Evolutionary conservation across 23 tunicate species (phyloP).

Genomic region (Botrylloides violaceus): DNA sequence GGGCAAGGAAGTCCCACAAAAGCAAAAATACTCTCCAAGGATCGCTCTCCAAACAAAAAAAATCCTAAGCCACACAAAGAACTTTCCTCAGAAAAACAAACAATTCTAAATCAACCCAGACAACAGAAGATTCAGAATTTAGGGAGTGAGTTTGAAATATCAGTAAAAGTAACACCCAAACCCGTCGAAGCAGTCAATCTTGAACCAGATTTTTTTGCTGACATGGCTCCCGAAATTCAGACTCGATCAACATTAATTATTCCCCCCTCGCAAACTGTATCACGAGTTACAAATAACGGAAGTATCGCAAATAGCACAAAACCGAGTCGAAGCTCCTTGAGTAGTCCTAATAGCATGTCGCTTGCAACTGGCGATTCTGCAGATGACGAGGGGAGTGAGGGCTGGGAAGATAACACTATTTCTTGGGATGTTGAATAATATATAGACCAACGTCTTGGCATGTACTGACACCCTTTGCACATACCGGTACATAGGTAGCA

Average conservation of each 20-base stretch:
- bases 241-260: not conserved
- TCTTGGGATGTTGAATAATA: slow-evolving; percentile 25
- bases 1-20: not conserved
- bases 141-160: slow-evolving; percentile 62
- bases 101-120: not conserved
- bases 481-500: too few species aligned
- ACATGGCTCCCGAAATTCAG: slow-evolving; percentile 52
- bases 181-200: not conserved
- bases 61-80: not conserved
- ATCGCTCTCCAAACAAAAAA: not conserved
- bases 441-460: too few species aligned
- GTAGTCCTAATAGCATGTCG: slow-evolving; percentile 20
- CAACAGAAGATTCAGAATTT: not conserved
- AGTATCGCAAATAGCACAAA: not conserved
- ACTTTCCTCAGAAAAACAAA: not conserved
- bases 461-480: too few species aligned
- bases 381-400: slow-evolving; percentile 13
- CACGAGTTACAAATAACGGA: not conserved
- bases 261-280: not conserved
- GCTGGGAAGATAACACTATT: slow-evolving; percentile 10
- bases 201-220: slow-evolving; percentile 57
- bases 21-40: too few species aligned
- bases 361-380: slow-evolving; percentile 1
- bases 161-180: slow-evolving; percentile 9
- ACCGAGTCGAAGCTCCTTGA: not conserved